Evolutionary conservation across 2,797 vertebrate species (phyloP).

Genomic region (Botia kubotai): DNA sequence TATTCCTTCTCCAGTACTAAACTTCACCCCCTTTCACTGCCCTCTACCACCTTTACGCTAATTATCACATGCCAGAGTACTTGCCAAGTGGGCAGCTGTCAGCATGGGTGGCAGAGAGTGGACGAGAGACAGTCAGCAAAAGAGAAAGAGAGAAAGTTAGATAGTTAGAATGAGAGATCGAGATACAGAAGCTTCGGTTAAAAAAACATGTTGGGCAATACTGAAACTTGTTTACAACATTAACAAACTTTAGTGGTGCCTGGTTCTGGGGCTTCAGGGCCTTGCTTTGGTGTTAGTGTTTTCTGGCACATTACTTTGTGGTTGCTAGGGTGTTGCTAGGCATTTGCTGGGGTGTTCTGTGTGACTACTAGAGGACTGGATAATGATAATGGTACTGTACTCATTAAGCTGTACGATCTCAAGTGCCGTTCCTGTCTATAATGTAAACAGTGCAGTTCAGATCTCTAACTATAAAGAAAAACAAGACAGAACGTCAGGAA

Average conservation of each 20-base stretch:
- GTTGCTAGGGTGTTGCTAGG: neutral
- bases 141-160: slow-evolving; percentile 1
- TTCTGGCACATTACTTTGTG: neutral
- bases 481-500: neutral
- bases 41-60: slow-evolving; percentile 70
- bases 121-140: slow-evolving; percentile 54
- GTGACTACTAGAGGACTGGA: too few relatives aligned
- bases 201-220: slow-evolving; percentile 17
- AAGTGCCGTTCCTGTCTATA: too few relatives aligned
- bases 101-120: slow-evolving; percentile 76
- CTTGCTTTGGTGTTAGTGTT: neutral
- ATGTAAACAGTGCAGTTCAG: too few relatives aligned
- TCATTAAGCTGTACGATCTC: too few relatives aligned
- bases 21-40: slow-evolving; percentile 58
- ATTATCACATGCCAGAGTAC: slow-evolving; percentile 80
- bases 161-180: slow-evolving; percentile 14
- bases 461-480: neutral
- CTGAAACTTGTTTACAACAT: slow-evolving; percentile 30
- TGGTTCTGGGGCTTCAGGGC: neutral
- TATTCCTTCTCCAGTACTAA: slow-evolving; percentile 60
- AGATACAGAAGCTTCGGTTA: slow-evolving; percentile 14
- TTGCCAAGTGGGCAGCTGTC: slow-evolving; percentile 88
- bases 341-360: too few relatives aligned
- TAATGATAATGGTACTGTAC: too few relatives aligned
- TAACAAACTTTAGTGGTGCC: neutral